Conservation (phyloP, 2,113 vertebrate species). For the Syrmaticus mikado region DNA sequence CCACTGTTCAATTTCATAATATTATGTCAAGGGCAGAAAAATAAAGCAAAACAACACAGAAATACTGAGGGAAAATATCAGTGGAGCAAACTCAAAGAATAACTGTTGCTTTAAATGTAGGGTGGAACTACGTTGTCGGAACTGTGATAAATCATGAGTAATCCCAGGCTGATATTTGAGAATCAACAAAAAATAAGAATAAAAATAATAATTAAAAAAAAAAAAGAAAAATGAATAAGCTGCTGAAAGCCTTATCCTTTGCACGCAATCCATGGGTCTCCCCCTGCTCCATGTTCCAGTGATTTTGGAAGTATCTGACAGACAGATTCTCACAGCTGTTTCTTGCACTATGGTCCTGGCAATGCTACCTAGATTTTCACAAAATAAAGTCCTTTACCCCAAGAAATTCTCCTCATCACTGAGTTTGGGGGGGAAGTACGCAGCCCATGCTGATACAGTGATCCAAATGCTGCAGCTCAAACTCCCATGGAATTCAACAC, state of each 20-base stretch:
- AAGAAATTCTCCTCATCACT: background rate
- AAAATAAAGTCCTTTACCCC: background rate
- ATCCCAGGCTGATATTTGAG: background rate
- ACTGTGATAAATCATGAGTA: background rate
- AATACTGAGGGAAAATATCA: background rate
- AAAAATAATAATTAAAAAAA: background rate
- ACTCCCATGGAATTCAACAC: background rate
- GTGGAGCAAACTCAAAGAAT: background rate
- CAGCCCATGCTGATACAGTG: fast-evolving
- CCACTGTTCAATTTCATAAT: background rate
- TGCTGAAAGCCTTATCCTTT: background rate
- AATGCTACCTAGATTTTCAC: fast-evolving
- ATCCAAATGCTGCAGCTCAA: background rate
- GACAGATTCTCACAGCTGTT: background rate
- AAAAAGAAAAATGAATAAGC: background rate
- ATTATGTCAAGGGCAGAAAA: background rate
- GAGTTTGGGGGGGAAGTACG: background rate
- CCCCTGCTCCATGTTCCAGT: background rate
- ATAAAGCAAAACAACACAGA: background rate
- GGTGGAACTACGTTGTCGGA: background rate
- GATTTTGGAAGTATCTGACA: background rate
- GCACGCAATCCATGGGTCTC: background rate
- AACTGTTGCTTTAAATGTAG: background rate
- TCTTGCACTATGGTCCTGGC: background rate
- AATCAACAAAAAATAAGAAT: background rate